Percentiles rank a stretch among this genome's conserved stretches.
Evolutionary conservation across 2,888 invertebrate species (phyloP).

Genomic region (Clunio marinus): DNA sequence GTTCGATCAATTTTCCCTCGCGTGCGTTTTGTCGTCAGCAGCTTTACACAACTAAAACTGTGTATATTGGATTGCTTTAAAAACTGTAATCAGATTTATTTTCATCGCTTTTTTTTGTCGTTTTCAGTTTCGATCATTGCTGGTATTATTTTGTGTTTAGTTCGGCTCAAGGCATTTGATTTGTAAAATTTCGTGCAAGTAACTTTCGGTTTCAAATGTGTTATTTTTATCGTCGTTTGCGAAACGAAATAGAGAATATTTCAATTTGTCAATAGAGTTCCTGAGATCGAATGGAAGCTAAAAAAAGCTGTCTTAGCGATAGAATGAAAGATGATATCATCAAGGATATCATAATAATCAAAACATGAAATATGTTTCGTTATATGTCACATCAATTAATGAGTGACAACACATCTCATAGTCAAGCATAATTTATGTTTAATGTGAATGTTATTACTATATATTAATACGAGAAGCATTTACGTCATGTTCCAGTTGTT

Average conservation of each 20-base stretch:
- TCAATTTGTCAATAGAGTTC: slow-evolving; percentile 17
- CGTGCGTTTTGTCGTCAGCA: background rate
- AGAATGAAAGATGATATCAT: background rate
- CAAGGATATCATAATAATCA: slow-evolving; percentile 15
- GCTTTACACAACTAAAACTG: background rate
- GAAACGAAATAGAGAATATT: slow-evolving; percentile 12
- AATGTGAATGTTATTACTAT: no score
- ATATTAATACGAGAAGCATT: no score
- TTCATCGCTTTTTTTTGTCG: slow-evolving; percentile 34
- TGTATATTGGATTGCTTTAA: slow-evolving; percentile 25
- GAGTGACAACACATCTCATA: slow-evolving; percentile 19
- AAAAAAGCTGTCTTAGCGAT: background rate
- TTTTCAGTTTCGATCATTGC: slow-evolving; percentile 6
- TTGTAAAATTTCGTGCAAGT: slow-evolving; percentile 25
- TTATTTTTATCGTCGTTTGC: background rate
- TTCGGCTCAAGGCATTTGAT: slow-evolving; percentile 10
- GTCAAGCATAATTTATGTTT: slow-evolving; percentile 11
- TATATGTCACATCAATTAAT: background rate
- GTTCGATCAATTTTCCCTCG: no score
- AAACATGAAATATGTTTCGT: slow-evolving; percentile 2
- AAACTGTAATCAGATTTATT: slow-evolving; percentile 37
- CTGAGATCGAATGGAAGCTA: background rate
- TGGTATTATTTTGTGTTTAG: background rate
- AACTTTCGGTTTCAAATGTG: slow-evolving; percentile 33
- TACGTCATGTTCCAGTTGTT: no score